A percentile compares a stretch with the other conserved stretches of the same genome.
Conservation (phyloP, 2,888 invertebrate genomes). For the Drosophila stalkeri region DNA sequence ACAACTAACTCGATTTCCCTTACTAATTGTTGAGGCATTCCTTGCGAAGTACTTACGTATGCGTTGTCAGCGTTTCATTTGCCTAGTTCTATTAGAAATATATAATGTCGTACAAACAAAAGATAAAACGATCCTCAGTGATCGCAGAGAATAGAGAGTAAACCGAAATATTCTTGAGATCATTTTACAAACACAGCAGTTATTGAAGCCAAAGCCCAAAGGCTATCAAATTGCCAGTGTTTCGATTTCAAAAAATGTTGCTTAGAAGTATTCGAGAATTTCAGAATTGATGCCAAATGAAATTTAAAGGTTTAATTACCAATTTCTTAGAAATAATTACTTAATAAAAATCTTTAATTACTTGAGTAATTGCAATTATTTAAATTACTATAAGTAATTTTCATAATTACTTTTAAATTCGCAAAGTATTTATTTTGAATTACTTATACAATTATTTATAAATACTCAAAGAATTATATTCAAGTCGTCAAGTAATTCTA, state of each 20-base stretch:
- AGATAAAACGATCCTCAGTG: background rate
- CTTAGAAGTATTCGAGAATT: background rate
- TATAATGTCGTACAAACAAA: background rate
- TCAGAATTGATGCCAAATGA: background rate
- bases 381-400: background rate
- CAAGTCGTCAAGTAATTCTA: too few species aligned
- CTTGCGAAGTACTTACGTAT: slow-evolving; percentile 42
- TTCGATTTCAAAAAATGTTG: background rate
- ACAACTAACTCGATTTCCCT: slow-evolving; percentile 5
- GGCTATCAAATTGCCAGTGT: background rate
- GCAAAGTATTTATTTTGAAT: too few species aligned
- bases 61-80: slow-evolving; percentile 43
- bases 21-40: background rate
- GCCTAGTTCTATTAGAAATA: slow-evolving; percentile 4
- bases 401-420: too few species aligned
- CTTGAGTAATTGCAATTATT: background rate
- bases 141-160: background rate
- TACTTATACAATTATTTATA: too few species aligned
- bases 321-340: background rate
- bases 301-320: background rate
- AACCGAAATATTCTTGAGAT: background rate
- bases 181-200: background rate
- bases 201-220: background rate
- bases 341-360: background rate
- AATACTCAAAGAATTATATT: too few species aligned